Conservation (phyloP, 2,888 invertebrate genomes). For the Scotopteryx bipunctaria region DNA sequence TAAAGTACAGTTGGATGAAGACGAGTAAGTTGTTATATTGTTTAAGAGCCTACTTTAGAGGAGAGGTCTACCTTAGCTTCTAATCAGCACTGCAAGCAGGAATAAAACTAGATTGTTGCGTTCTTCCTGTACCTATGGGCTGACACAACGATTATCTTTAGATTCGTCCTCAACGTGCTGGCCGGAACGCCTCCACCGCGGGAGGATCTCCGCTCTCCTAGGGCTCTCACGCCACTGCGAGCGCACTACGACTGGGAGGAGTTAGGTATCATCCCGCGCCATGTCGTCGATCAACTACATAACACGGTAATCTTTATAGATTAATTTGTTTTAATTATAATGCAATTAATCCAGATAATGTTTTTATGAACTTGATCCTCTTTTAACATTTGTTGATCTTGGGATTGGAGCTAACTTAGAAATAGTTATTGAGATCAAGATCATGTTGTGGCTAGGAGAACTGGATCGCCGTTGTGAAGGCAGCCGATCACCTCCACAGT, state of each 20-base stretch:
- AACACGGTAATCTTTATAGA: constrained; percentile 84
- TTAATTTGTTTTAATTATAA: no score
- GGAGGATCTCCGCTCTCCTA: constrained; percentile 57
- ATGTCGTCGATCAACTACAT: constrained; percentile 85
- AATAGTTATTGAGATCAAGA: no score
- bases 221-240: constrained; percentile 60
- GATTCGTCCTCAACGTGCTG: constrained; percentile 70
- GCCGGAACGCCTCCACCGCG: constrained; percentile 61
- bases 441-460: constrained; percentile 54
- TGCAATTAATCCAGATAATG: no score
- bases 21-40: constrained; percentile 70
- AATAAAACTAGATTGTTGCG: neutral
- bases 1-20: constrained; percentile 65
- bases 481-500: constrained; percentile 75
- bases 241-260: constrained; percentile 84
- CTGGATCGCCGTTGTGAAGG: constrained; percentile 77
- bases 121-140: neutral
- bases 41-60: no score
- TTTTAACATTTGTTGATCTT: no score
- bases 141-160: no score
- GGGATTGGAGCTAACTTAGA: no score
- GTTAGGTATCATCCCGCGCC: constrained; percentile 83
- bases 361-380: no score
- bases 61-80: no score
- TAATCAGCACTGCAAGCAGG: constrained; percentile 28